Evolutionary conservation across 2,797 vertebrate genomes (phyloP).

Genomic region (Chanos chanos): DNA sequence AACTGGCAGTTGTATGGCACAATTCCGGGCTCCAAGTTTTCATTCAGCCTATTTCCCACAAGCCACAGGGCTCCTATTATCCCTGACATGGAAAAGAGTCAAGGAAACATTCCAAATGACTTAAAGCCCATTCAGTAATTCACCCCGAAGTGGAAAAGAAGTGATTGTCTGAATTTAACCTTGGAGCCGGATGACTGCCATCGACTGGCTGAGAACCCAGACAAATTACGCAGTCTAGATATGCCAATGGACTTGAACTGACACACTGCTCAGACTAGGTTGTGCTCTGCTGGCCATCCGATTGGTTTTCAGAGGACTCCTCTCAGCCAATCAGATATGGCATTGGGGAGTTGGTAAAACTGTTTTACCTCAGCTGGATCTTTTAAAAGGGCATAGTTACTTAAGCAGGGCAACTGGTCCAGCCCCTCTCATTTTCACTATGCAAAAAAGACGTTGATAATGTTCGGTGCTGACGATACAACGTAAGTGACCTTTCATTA

Average conservation of each 20-base stretch:
- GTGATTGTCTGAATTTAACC: background rate
- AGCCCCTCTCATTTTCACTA: background rate
- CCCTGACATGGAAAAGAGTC: background rate
- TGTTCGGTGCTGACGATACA: no score
- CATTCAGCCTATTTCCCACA: no score
- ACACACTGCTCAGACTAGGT: background rate
- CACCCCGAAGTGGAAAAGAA: background rate
- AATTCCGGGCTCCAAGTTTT: no score
- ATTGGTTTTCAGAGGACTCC: background rate
- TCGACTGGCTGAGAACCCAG: background rate
- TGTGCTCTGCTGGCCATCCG: background rate
- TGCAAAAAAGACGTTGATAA: background rate
- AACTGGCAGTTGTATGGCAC: no score
- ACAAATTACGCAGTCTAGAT: background rate
- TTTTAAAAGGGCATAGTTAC: background rate
- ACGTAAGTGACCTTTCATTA: no score
- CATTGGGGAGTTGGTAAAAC: conserved; percentile 10
- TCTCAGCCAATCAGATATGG: no score
- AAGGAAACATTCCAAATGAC: background rate
- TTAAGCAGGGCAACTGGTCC: background rate
- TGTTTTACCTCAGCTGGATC: conserved; percentile 32
- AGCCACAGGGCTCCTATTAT: no score
- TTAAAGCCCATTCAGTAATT: background rate
- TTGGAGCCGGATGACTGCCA: background rate
- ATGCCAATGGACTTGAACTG: background rate